Base-by-base conservation (phyloP, 35 echinoderm and acorn worm species). In the Holothuria glaberrima region DNA sequence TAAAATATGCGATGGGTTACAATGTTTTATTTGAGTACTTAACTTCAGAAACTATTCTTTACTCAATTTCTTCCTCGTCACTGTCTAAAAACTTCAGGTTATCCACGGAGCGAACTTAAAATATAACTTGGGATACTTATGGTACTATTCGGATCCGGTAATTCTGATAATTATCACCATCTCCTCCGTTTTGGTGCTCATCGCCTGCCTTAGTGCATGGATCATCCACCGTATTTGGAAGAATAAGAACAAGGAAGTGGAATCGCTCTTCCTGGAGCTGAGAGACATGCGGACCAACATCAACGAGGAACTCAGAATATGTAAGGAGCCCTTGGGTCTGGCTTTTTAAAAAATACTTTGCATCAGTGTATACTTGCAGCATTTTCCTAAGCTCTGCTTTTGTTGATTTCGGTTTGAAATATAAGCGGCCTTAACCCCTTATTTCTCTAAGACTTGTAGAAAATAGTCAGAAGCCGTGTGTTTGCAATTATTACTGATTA, bases 171-270 rank as follows among this genome's bases (percentile, higher is more conserved):
- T 84, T 46, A 61, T 84, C 56, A 4, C 12, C 41, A 78, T 78
- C 41, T 50, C 21, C 50, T 25, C 1, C 3, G 13, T 84, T 2
- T 20, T 84, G 46, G 4, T 84, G 4, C 52, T 84, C 26, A 61
- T 60, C 26, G 24, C 61, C 20, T 31, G 20, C 27, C 24, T 61
- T 56, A 1, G 12, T 16, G 20, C 58, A 5, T 30, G 61, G 1
- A 20, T 84, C 24, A 61, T 84, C 57, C 56, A 22, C 28, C n/a
- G 26, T 31, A 32, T 84, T 13, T 28, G 56, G 52, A 84, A 62
- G 80, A 84, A 30, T 12, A 64, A 84, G 12, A 59, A 38, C 56
- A 84, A 84, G 57, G 80, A 84, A 29, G 32, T 84, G 28, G 80
- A 84, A 30, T 14, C 22, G 46, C 28, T 84, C 13, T 30, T 84